Conservation (phyloP, 2,888 invertebrate species). For the Phytoseiulus persimilis region DNA sequence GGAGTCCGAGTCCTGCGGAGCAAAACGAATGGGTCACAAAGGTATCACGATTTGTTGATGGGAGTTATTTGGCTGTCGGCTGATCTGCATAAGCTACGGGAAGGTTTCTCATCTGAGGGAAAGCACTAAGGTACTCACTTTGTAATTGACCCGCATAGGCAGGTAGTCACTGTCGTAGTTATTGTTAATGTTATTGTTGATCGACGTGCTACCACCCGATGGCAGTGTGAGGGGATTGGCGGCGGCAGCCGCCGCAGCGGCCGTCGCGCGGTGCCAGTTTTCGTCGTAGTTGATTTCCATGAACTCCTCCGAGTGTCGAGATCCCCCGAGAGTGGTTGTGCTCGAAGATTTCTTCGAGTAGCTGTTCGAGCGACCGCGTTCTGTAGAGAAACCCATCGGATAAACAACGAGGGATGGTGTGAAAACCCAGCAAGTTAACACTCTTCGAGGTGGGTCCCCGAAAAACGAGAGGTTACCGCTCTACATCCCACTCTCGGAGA, state of each 20-base stretch:
- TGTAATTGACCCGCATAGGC: constrained; percentile 27
- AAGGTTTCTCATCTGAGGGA: neutral
- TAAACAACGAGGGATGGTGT: too few species aligned
- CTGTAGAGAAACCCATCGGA: neutral
- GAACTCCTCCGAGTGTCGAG: constrained; percentile 10
- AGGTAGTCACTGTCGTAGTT: constrained; percentile 36
- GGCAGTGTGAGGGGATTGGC: neutral
- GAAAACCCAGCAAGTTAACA: too few species aligned
- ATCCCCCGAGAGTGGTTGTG: constrained; percentile 7
- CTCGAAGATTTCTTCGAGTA: constrained; percentile 29
- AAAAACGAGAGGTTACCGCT: too few species aligned
- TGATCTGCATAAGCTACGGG: too few species aligned
- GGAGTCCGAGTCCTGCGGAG: neutral
- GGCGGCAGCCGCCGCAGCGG: constrained; percentile 22
- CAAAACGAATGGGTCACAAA: too few species aligned
- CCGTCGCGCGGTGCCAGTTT: constrained; percentile 28
- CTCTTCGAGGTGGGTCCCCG: too few species aligned
- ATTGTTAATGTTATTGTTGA: constrained; percentile 25
- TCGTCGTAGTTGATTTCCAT: constrained; percentile 37
- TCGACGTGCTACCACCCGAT: constrained; percentile 11
- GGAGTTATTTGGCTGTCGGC: too few species aligned
- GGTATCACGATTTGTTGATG: too few species aligned
- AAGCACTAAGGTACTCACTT: neutral
- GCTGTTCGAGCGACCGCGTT: constrained; percentile 34
- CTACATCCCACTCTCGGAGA: too few species aligned